Evolutionary conservation across 2,113 vertebrate genomes (phyloP).

Genomic region (Pluvianellus socialis): DNA sequence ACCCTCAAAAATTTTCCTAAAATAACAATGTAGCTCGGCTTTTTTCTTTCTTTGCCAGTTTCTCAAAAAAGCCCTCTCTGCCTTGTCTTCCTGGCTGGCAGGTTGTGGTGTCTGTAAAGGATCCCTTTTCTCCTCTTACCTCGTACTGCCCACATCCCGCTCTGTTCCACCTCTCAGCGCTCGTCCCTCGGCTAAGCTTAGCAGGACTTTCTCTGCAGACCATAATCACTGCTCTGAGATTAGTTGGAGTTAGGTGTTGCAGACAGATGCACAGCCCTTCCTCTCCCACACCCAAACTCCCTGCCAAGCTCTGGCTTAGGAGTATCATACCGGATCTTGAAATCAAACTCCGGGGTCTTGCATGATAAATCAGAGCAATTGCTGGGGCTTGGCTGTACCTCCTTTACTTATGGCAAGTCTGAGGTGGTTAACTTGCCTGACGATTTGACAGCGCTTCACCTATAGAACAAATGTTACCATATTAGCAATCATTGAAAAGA

Average conservation of each 20-base stretch:
- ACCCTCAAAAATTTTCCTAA: neutral
- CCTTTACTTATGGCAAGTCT: neutral
- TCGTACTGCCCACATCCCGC: neutral
- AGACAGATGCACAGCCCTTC: conserved; percentile 2
- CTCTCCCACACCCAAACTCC: conserved; percentile 8
- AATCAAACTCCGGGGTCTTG: neutral
- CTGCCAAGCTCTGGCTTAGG: conserved; percentile 10
- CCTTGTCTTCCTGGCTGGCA: neutral
- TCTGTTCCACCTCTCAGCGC: neutral
- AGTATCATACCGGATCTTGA: neutral
- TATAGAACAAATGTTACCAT: neutral
- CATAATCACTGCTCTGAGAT: neutral
- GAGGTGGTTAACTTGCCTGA: neutral
- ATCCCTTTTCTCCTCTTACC: neutral
- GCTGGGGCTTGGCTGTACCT: neutral
- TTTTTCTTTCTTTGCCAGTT: neutral
- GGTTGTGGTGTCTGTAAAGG: neutral
- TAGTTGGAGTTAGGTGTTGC: neutral
- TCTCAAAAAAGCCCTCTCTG: neutral
- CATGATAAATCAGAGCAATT: conserved; percentile 12
- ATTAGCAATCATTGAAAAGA: neutral
- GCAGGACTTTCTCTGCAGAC: conserved; percentile 22
- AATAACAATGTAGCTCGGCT: neutral
- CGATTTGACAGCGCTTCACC: neutral
- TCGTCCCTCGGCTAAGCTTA: neutral